Evolutionary conservation across 2,113 vertebrate species (phyloP), one percentile per base, ranked within the genome.

Genomic region (Myodes glareolus): DNA sequence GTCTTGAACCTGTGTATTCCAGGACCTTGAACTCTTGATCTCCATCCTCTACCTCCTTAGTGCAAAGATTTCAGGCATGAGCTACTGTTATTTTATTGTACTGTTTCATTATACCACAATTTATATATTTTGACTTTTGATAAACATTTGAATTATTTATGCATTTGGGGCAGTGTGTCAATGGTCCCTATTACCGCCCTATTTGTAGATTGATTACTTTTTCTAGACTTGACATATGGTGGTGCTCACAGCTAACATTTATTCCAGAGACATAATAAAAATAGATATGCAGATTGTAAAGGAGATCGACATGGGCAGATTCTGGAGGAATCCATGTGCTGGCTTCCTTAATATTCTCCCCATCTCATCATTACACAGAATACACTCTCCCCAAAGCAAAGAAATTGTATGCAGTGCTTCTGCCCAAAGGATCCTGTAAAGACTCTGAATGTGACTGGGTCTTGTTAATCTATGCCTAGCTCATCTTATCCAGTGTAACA

Each of bases 121-220:
- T 77, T 88, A 25, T 58, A 82, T 52, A 77, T 86, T 75, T 86
- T 90, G 29, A 36, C 58, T 65, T 39, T 70, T 52, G 14, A 39
- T 70, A 23, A 68, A 88, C 87, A 77, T 72, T 61, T 96, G 75
- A 63, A 17, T 91, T 61, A 13, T 90, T 92, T 87, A 58, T 23
- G 13, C 31, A 70, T 88, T 82, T 94, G 25, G 72, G 45, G 1
- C 42, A 77, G 12, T 75, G 8, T 73, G 3, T 78, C 7, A 45
- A 25, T 5, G 4, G 31, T 58, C 33, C 23, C 45, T 2, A 25
- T 19, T 2, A 45, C 58, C 2, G 29, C 23, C 42, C 19, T n/a
- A 42, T 82, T 90, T 78, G 27, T 68, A 96, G 42, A 87, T 87
- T 95, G 65, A 7, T 82, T 91, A 63, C 67, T 63, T 81, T 94